A percentile compares a stretch with the other conserved stretches of the same genome.
phyloP scores from a whole-genome alignment of 2,797 vertebrate species.

The Otolemur crassicaudatus region DNA sequence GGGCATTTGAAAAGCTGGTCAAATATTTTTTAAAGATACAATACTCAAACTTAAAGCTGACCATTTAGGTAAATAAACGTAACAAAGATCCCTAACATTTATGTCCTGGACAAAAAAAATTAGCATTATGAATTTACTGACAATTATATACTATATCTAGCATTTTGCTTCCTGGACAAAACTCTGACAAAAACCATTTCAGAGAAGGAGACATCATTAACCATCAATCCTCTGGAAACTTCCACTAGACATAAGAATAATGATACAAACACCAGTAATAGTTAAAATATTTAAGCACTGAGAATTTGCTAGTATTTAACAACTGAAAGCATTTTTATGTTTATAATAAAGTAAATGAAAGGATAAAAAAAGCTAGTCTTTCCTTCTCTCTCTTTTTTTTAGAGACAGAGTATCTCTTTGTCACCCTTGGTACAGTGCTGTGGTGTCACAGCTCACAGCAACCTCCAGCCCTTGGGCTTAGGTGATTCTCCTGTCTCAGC shows the following conservation, averaged over 20 bases:
- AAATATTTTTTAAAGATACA: not conserved
- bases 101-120: not conserved
- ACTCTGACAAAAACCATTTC: conserved; percentile 20
- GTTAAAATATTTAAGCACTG: conserved; percentile 7
- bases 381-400: not conserved
- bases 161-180: conserved; percentile 29
- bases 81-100: not conserved
- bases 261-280: conserved; percentile 12
- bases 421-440: not conserved
- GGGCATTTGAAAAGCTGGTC: not conserved
- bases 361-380: not conserved
- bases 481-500: too few relatives aligned
- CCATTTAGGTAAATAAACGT: not conserved
- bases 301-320: not conserved
- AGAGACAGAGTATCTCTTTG: not conserved
- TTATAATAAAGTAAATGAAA: conserved; percentile 7
- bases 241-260: conserved; percentile 4
- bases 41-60: not conserved
- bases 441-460: too few relatives aligned
- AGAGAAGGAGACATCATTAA: not conserved
- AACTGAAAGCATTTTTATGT: conserved; percentile 33
- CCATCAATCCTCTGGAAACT: not conserved
- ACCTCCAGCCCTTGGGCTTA: too few relatives aligned
- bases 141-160: not conserved
- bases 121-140: not conserved